A percentile compares a stretch with the other conserved stretches of the same genome.
These are phyloP conservation scores for Zalophus californianus DNA, from an alignment of 2,797 vertebrate species.

Conservation along the genomic window DNA sequence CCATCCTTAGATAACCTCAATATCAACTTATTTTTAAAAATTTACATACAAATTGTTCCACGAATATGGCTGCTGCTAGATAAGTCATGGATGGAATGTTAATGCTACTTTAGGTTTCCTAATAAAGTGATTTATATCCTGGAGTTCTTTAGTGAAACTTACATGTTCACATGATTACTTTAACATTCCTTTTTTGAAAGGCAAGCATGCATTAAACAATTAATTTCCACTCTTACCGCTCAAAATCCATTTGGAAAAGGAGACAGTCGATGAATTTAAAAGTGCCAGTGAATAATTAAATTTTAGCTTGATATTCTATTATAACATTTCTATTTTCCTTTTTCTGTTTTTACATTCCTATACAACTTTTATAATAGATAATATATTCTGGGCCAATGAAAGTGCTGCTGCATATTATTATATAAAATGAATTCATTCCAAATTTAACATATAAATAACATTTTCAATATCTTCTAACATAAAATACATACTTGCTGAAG, in stretches of 20 bases:
- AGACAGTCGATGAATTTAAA: neutral
- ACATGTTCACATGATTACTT: neutral
- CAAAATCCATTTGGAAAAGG: constrained; percentile 13
- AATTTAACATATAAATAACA: neutral
- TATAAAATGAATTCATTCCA: neutral
- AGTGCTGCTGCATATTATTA: neutral
- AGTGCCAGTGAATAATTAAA: neutral
- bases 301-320: neutral
- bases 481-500: constrained; percentile 9
- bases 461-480: neutral
- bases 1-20: constrained; percentile 61
- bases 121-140: constrained; percentile 67
- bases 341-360: neutral
- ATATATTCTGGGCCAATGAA: neutral
- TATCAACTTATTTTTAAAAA: constrained; percentile 69
- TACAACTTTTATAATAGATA: neutral
- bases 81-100: constrained; percentile 61
- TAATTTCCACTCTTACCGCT: constrained; percentile 28
- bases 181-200: constrained; percentile 61
- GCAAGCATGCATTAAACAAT: constrained; percentile 40
- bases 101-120: constrained; percentile 46
- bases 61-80: constrained; percentile 59
- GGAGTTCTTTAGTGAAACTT: constrained; percentile 31
- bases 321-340: neutral
- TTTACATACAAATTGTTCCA: constrained; percentile 76